Percentiles rank a stretch among this genome's conserved stretches.
phyloP scores from a whole-genome alignment of 2,113 vertebrate genomes.

The Scomber scombrus region DNA sequence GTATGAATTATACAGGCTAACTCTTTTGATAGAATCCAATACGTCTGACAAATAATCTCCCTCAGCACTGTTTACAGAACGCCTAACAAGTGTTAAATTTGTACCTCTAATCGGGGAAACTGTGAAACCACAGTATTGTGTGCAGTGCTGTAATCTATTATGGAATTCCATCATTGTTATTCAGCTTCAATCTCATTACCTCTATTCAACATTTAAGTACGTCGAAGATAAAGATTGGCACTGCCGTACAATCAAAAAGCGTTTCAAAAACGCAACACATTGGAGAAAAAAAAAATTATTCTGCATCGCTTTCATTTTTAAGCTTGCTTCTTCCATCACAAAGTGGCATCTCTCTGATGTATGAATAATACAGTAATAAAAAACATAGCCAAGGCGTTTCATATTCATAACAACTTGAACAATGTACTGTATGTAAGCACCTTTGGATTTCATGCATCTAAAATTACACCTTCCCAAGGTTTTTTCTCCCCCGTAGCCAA shows the following conservation, averaged over 20 bases:
- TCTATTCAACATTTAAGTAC: slow-evolving; percentile 68
- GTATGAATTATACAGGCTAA: slow-evolving; percentile 37
- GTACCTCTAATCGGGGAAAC: slow-evolving; percentile 75
- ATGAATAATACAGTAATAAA: slow-evolving; percentile 76
- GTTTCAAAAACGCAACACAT: slow-evolving; percentile 47
- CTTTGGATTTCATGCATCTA: slow-evolving; percentile 76
- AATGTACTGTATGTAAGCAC: slow-evolving; percentile 65
- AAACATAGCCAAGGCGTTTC: slow-evolving; percentile 65
- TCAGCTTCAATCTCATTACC: slow-evolving; percentile 81
- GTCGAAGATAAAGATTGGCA: slow-evolving; percentile 63
- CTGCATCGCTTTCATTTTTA: slow-evolving; percentile 63
- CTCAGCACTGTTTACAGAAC: slow-evolving; percentile 70
- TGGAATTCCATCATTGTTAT: slow-evolving; percentile 71
- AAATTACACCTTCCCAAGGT: slow-evolving; percentile 69
- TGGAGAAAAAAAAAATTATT: neutral
- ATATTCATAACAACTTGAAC: slow-evolving; percentile 74
- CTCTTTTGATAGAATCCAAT: slow-evolving; percentile 58
- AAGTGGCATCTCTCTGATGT: slow-evolving; percentile 55
- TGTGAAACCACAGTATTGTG: slow-evolving; percentile 75
- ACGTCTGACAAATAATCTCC: slow-evolving; percentile 66
- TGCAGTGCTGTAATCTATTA: slow-evolving; percentile 73
- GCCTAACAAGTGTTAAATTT: slow-evolving; percentile 82
- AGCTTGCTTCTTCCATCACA: slow-evolving; percentile 63
- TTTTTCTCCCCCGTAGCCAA: slow-evolving; percentile 39
- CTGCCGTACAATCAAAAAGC: slow-evolving; percentile 40